A percentile compares a stretch with the other conserved stretches of the same genome.
Evolutionary conservation across 2,113 vertebrate genomes (phyloP).

Genomic region (Eira barbara): DNA sequence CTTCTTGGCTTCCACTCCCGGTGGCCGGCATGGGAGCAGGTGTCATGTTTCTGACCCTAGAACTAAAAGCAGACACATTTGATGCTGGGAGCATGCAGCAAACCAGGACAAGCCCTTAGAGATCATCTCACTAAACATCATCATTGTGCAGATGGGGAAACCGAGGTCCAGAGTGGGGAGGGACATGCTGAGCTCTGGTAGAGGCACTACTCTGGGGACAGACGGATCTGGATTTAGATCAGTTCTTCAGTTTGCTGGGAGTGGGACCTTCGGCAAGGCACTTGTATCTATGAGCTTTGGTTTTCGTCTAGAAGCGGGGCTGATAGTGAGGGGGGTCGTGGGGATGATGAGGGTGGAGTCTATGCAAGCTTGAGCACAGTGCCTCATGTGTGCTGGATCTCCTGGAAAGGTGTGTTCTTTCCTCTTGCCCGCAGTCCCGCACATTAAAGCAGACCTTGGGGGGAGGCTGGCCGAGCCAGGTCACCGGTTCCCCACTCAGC

Average conservation of each 20-base stretch:
- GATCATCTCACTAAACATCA: background rate
- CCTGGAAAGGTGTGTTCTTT: background rate
- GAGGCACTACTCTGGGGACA: background rate
- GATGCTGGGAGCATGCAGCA: rapidly evolving
- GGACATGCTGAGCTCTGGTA: too few species aligned
- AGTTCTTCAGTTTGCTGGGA: background rate
- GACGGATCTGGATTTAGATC: background rate
- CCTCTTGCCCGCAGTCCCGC: background rate
- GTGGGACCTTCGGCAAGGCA: background rate
- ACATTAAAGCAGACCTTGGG: rapidly evolving
- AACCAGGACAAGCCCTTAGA: background rate
- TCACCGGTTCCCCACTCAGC: background rate
- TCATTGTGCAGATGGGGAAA: background rate
- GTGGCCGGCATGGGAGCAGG: background rate
- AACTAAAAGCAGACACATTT: background rate
- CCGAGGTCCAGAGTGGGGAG: background rate
- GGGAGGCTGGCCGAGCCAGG: background rate
- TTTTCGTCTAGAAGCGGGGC: background rate
- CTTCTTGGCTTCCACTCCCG: background rate
- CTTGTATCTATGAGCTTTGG: background rate
- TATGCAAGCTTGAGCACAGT: rapidly evolving
- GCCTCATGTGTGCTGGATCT: rapidly evolving
- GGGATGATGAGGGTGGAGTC: rapidly evolving
- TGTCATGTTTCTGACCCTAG: background rate
- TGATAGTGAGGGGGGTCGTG: background rate